Base-by-base conservation (phyloP, 2,888 invertebrate species). In the Empis livida region DNA sequence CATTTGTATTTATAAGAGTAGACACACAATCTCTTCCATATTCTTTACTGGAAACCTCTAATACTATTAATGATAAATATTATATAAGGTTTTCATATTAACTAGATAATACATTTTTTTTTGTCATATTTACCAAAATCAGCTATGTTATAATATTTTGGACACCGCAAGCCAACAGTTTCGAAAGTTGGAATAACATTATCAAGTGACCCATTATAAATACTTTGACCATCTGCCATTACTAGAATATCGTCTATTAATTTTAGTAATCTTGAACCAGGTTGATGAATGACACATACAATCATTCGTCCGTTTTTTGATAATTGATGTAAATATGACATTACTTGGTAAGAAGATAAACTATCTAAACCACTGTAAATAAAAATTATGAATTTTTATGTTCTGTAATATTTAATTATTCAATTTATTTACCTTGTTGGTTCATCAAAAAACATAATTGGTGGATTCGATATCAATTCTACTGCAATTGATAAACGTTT, bases 381-480 rank as follows among this genome's bases (percentile, higher is more conserved):
- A 20, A 5, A 20, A 20, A 20, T 20, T 20, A 20, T 20, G n/a
- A 35, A 35, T n/a, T n/a, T n/a, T 8, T n/a, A 3, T 35, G 6
- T n/a, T n/a, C n/a, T n/a, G n/a, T n/a, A n/a, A n/a, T 35, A n/a
- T 39, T 16, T 1, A 31, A 32, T 5, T 20, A 20, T 20, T 30
- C 35, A 20, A 3, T 15, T 32, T 15, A 14, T 30, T 27, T 71
- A 88, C 88, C 87, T 89, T 35, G 91, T 93, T 10, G 94, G 93
- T 70, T 94, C 94, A 67, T 94, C 94, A 54, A 94, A 82, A 67
- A 94, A 91, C 84, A 94, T 88, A 42, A 94, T 78, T 2, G 89
- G 86, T 1, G 94, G 93, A 69, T 94, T 91, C 61, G 83, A 89
- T 55, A 94, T 79, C 54, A 94, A 73, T 71, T 94, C 94, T 50